Evolutionary conservation across 2,888 invertebrate species (phyloP), one percentile per base, ranked within the genome.

Genomic region (Tanytarsus gracilentus): DNA sequence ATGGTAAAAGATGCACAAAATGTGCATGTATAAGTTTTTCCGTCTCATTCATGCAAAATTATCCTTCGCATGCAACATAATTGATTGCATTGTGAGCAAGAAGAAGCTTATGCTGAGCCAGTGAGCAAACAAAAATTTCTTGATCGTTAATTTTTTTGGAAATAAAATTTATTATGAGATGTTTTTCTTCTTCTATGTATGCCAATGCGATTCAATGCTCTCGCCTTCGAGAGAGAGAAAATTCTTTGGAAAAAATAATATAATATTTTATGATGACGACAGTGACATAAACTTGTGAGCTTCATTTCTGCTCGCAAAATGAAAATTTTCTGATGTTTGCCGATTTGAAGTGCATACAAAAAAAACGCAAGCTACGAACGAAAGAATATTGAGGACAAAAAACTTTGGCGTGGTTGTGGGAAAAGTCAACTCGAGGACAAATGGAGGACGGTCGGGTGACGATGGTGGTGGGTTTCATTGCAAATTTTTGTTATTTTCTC

Each of bases 361-460:
- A 23, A 23, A 51, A 53, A 53, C 21, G 21, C 14, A 36, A 36
- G 36, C 36, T n/a, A 16, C n/a, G 36, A 7, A 44, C 18, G 21
- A 44, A 16, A 44, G 44, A 26, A 26, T 26, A 53, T 53, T 33
- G 53, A 53, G 53, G 53, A 53, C 53, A 53, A 53, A 53, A 53
- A 53, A 53, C 53, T 53, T 33, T 30, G 53, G 50, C 27, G 51
- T 30, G 53, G 51, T 21, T 50, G 50, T 50, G 25, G 26, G 50
- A 29, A 14, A 51, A 51, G 51, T 51, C 33, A 53, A 53, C 21
- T 30, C 23, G 53, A 53, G 53, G 53, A 53, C 53, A 36, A 53
- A 53, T 53, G 53, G 53, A 53, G 53, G 53, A 53, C 53, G 53
- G 26, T 6, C 16, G 16, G 44, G 16, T 44, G 16, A 44, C 21